These are phyloP conservation scores for Andrena marginata DNA, from an alignment of 2,888 invertebrate genomes.

Conservation along the genomic window DNA sequence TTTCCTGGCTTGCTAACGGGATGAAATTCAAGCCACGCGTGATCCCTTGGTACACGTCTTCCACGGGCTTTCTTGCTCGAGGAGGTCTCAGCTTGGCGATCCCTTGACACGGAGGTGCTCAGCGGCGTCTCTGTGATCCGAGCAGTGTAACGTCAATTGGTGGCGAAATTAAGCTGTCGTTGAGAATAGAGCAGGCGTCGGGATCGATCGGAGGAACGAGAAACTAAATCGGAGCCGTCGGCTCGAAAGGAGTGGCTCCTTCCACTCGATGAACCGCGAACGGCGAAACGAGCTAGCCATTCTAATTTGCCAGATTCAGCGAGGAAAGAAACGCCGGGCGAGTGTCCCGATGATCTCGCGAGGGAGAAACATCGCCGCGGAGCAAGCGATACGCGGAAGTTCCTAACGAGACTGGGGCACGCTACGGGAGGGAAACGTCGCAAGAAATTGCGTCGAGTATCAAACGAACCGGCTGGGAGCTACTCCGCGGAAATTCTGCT, in stretches of 20 bases:
- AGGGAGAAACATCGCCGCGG: background rate
- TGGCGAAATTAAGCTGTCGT: background rate
- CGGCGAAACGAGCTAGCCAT: background rate
- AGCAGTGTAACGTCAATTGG: background rate
- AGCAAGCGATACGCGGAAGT: constrained; percentile 3
- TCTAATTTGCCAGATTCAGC: constrained; percentile 4
- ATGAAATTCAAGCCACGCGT: constrained; percentile 1
- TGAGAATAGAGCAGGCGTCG: background rate
- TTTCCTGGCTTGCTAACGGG: background rate
- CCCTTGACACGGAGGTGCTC: no score
- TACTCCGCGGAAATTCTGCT: constrained; percentile 10
- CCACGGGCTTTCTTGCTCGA: background rate
- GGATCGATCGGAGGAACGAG: background rate
- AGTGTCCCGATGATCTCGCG: background rate
- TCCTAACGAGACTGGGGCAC: background rate
- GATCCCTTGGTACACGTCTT: background rate
- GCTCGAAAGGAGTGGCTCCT: background rate
- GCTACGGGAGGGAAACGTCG: background rate
- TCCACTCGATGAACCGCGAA: background rate
- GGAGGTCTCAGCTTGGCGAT: no score
- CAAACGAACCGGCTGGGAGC: constrained; percentile 15
- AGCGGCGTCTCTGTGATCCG: background rate
- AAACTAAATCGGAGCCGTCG: background rate
- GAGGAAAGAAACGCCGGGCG: background rate
- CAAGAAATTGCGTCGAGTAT: constrained; percentile 21